A percentile compares a stretch with the other conserved stretches of the same genome.
These are phyloP conservation scores for Hirundo rustica DNA, from an alignment of 2,797 vertebrate genomes.

Conservation along the genomic window DNA sequence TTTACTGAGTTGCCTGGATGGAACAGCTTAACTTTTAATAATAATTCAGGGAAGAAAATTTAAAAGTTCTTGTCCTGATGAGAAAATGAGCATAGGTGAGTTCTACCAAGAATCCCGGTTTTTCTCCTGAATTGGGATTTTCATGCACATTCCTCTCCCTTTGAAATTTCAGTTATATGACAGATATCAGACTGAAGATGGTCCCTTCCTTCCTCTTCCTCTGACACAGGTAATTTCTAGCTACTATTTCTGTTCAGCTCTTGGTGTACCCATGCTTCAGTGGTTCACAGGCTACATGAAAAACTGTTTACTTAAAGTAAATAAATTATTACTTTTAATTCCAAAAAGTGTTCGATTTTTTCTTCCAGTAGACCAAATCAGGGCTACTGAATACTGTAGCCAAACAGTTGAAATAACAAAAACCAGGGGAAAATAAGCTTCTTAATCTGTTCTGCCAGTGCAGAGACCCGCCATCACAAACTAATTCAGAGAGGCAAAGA, in stretches of 20 bases:
- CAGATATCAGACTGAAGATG: neutral
- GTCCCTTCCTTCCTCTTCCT: neutral
- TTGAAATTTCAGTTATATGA: neutral
- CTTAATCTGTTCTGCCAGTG: neutral
- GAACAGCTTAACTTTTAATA: slow-evolving; percentile 24
- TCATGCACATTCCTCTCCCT: neutral
- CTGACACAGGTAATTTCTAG: neutral
- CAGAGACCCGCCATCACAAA: neutral
- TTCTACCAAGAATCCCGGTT: neutral
- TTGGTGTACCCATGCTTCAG: neutral
- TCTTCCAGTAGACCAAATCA: neutral
- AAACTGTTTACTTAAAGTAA: neutral
- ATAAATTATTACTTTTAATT: neutral
- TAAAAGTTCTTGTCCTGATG: neutral
- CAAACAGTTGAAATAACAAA: neutral
- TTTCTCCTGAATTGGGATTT: neutral
- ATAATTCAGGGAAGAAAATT: neutral
- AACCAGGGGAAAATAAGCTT: neutral
- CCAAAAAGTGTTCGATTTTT: neutral
- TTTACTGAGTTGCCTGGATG: neutral
- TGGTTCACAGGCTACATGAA: neutral
- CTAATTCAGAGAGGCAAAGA: neutral
- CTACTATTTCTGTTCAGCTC: neutral
- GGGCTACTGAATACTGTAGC: neutral
- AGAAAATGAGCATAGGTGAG: neutral